A percentile compares a stretch with the other conserved stretches of the same genome.
Conservation (phyloP, 2,113 vertebrate species). For the Tragelaphus buxtoni region DNA sequence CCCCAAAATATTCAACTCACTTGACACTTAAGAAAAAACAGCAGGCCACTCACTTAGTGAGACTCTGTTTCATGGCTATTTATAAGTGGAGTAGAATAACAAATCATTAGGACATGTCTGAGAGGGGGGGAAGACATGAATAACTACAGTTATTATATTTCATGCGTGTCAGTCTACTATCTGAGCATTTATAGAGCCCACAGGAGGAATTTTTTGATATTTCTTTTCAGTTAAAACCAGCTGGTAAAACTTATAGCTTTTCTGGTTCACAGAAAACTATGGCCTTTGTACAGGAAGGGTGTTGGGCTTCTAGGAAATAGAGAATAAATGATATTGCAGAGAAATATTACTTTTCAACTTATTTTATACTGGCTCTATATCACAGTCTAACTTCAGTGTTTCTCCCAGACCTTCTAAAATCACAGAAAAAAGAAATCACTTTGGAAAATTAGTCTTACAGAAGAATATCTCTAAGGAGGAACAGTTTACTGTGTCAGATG, state of each 20-base stretch:
- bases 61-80: conserved; percentile 54
- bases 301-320: not conserved
- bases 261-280: conserved; percentile 41
- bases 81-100: conserved; percentile 50
- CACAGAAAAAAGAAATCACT: conserved; percentile 7
- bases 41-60: conserved; percentile 42
- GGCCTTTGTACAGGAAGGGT: conserved; percentile 5
- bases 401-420: conserved; percentile 13
- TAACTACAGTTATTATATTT: conserved; percentile 48
- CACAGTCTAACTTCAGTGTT: not conserved
- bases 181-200: conserved; percentile 32
- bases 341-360: conserved; percentile 38
- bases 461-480: not conserved
- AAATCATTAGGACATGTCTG: conserved; percentile 33
- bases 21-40: conserved; percentile 38
- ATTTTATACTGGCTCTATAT: not conserved
- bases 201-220: conserved; percentile 39
- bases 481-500: not conserved
- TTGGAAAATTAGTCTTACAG: conserved; percentile 3
- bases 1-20: conserved; percentile 39
- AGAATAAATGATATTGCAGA: not conserved
- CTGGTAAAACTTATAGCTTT: conserved; percentile 52
- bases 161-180: conserved; percentile 58
- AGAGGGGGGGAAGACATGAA: not conserved
- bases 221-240: conserved; percentile 53